Base-by-base conservation (phyloP, 2,113 vertebrate species). In the Stigmatopora nigra region DNA sequence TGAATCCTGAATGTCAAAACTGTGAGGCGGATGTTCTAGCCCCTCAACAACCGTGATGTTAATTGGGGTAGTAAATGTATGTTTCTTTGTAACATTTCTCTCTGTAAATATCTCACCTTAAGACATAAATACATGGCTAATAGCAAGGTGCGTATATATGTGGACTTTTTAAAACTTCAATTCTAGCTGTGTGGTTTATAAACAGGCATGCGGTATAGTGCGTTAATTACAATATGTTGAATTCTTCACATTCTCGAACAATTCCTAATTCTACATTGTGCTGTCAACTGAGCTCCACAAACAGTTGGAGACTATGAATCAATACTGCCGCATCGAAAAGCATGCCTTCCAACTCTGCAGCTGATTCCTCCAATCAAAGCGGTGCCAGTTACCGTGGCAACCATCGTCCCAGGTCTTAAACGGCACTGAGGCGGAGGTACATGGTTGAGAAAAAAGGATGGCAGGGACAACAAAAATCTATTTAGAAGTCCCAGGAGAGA, bases 341-440 rank as follows among this genome's bases (percentile, higher is more conserved):
- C 68, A 14, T 62, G 75, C 82, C 78, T 82, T 82, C 83, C 80
- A 78, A 85, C 75, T 76, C 62, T 63, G 71, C 82, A 80, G 84
- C 79, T 72, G 78, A 79, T 79, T 82, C 67, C 66, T 63, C 79
- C 73, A 79, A 75, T 86, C 78, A 80, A 78, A 84, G 72, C 63
- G 1, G 20, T 48, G 58, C 64, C 36, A 57, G 85, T 86, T 86
- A 76, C 85, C 84, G 73, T 41, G 72, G 81, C 71, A 86, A 88
- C 87, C 82, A 64, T 75, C 82, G 81, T 84, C 78, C 78, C 38
- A 66, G 52, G 69, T 79, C 77, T 84, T 78, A 78, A 69, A 64
- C 69, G 60, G 72, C 74, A 82, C 84, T 75, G 79, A 69, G 64
- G 75, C 48, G 74, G 77, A 75, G 71, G 75, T 68, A 73, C 66